Evolutionary conservation across 2,113 vertebrate species (phyloP), one percentile per base, ranked within the genome.

Genomic region (Thalassoma bifasciatum): DNA sequence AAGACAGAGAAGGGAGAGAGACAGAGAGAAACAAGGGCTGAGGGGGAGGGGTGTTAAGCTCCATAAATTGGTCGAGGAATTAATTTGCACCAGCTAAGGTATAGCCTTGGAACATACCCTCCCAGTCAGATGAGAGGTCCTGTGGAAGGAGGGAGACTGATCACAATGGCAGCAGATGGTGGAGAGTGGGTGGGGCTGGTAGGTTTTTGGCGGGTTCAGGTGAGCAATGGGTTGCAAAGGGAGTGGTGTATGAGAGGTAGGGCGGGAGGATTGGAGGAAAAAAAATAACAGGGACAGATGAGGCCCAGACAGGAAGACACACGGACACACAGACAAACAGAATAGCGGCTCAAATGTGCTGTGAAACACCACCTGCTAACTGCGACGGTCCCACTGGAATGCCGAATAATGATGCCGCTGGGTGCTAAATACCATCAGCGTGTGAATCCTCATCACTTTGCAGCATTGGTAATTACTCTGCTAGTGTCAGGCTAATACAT

Each of bases 91-190:
- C 85, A 72, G 69, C 88, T 87, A 95, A 94, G 95, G 93, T 96
- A 95, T 92, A 96, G 95, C 98, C 98, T 98, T 98, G 97, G 97
- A 98, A 95, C 30, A 86, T 94, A 94, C 93, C 93, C 84, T 88
- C 89, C 84, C 72, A 87, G 88, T 92, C 89, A 92, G 92, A 94
- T 93, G 94, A 92, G 86, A 91, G 86, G 92, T 92, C 92, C 92
- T 93, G 91, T 91, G 92, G 93, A 90, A 93, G 94, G 95, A 93
- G 94, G 95, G 94, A 93, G 93, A 94, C 93, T 90, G 92, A 92
- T 91, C 95, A 97, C 98, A 98, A 98, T 98, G 98, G 97, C 92
- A 97, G 97, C 96, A 97, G 96, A 94, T 95, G 95, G 88, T 76
- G 87, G 76, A 72, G 83, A 65, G 76, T 82, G 81, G 66, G 73